phyloP scores from a whole-genome alignment of 2,113 vertebrate genomes.

The Hiodon alosoides region DNA sequence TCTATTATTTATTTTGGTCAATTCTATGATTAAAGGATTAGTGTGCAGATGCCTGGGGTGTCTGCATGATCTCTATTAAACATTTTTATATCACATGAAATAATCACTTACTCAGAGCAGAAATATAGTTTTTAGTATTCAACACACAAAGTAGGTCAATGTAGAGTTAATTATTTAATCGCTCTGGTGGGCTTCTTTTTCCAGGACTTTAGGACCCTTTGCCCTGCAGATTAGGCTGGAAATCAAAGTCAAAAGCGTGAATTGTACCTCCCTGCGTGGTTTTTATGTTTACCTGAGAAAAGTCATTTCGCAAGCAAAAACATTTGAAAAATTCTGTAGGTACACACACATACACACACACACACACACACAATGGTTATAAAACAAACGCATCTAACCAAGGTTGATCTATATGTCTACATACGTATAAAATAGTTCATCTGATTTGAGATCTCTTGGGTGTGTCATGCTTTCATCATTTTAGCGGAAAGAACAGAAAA shows the following conservation, averaged over 20 bases:
- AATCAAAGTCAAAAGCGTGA: neutral
- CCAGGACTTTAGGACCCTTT: neutral
- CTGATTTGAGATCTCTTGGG: conserved; percentile 7
- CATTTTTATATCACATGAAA: conserved; percentile 57
- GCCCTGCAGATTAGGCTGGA: neutral
- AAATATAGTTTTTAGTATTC: conserved; percentile 37
- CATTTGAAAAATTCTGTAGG: no score
- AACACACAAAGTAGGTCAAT: conserved; percentile 53
- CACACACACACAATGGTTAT: no score
- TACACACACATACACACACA: no score
- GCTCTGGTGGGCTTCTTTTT: conserved; percentile 2
- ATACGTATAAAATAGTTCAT: neutral
- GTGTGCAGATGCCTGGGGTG: conserved; percentile 55
- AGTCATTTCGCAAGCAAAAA: no score
- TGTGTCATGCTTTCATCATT: conserved; percentile 4
- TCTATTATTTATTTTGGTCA: conserved; percentile 65
- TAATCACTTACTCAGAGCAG: conserved; percentile 40
- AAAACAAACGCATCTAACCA: no score
- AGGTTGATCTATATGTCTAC: neutral
- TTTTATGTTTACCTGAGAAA: no score
- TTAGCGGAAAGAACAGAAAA: conserved; percentile 13
- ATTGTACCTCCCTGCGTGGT: neutral
- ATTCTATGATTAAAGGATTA: conserved; percentile 66
- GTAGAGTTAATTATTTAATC: conserved; percentile 33
- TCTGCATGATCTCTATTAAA: conserved; percentile 57